Evolutionary conservation across 2,888 invertebrate species (phyloP).

Genomic region (Xestia xanthographa): DNA sequence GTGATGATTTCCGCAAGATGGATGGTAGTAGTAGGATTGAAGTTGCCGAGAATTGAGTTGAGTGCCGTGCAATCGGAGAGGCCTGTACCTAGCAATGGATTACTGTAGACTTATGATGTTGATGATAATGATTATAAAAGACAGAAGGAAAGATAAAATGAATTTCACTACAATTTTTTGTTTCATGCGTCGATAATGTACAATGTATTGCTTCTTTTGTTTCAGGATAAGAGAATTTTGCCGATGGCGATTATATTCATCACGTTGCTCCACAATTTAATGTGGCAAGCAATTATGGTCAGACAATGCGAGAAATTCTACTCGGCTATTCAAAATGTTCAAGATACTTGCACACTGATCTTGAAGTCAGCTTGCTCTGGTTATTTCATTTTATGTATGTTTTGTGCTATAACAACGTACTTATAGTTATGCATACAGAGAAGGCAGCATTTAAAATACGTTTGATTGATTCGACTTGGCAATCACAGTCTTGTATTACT

Average conservation of each 20-base stretch:
- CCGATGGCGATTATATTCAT: accelerated
- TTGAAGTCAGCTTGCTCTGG: slow-evolving; percentile 26
- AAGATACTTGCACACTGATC: slow-evolving; percentile 19
- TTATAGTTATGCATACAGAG: background rate
- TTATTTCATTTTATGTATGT: background rate
- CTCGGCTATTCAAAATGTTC: slow-evolving; percentile 24
- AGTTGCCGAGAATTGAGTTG: background rate
- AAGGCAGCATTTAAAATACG: background rate
- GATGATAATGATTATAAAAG: no score
- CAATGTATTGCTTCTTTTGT: background rate
- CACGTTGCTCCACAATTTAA: slow-evolving; percentile 11
- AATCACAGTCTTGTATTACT: background rate
- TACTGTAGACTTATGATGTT: background rate
- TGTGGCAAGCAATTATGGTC: slow-evolving; percentile 3
- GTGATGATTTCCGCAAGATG: no score
- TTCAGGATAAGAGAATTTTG: background rate
- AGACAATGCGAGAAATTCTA: slow-evolving; percentile 41
- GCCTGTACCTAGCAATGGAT: background rate
- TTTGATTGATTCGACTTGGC: background rate
- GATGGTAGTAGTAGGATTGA: background rate
- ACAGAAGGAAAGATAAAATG: no score
- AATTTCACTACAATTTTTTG: no score
- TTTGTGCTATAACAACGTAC: background rate
- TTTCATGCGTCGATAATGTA: no score
- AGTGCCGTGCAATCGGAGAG: background rate